phyloP scores from a whole-genome alignment of 2,797 vertebrate species.

The Alcedo atthis region DNA sequence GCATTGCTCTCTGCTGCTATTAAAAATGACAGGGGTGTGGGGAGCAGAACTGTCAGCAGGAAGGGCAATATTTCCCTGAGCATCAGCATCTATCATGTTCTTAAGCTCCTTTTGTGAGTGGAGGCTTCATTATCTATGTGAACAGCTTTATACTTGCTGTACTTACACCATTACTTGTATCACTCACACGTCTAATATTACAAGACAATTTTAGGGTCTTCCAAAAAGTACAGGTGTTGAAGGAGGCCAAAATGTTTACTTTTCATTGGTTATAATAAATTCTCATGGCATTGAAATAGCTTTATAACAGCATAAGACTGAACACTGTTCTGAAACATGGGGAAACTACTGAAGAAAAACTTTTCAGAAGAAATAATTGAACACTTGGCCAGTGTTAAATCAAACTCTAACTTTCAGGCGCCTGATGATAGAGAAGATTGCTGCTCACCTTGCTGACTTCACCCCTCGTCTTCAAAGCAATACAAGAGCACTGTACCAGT shows the following conservation, averaged over 20 bases:
- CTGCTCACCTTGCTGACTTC: constrained; percentile 96
- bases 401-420: constrained; percentile 81
- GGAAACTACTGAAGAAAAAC: not conserved
- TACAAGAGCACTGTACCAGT: constrained; percentile 96
- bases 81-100: not conserved
- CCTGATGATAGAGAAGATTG: constrained; percentile 98
- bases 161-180: not conserved
- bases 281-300: not conserved
- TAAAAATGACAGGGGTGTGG: not conserved
- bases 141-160: not conserved
- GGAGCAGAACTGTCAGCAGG: not conserved
- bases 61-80: not conserved
- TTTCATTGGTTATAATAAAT: not conserved
- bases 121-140: not conserved
- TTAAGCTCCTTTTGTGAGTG: not conserved
- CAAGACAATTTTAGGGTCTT: not conserved
- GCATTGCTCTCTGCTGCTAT: not conserved
- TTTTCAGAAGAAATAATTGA: not conserved
- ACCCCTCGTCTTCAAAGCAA: constrained; percentile 97
- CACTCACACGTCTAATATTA: not conserved
- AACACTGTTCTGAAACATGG: not conserved
- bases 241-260: not conserved
- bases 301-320: not conserved
- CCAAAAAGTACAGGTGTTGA: not conserved
- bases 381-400: not conserved